These are phyloP conservation scores for Acropternis orthonyx DNA, from an alignment of 2,797 vertebrate species.

Conservation along the genomic window DNA sequence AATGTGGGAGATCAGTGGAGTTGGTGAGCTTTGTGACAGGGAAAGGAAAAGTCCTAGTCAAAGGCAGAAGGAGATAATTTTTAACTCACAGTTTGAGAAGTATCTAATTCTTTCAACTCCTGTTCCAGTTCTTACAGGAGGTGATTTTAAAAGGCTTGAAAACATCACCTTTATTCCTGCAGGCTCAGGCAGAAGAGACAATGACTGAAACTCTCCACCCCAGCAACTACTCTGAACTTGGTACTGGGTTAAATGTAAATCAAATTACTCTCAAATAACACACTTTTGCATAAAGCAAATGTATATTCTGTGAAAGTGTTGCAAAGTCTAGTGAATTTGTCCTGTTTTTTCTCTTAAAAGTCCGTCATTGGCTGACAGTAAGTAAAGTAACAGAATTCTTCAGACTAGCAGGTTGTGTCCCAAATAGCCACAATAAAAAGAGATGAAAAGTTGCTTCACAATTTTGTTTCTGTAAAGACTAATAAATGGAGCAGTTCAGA, in stretches of 20 bases:
- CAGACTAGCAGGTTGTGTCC: not conserved
- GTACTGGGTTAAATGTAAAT: not conserved
- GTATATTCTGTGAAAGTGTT: not conserved
- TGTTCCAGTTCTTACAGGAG: not conserved
- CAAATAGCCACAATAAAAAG: not conserved
- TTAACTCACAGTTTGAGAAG: not conserved
- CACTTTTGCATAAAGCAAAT: not conserved
- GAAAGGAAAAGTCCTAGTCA: not conserved
- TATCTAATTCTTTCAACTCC: not conserved
- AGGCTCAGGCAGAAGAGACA: not conserved
- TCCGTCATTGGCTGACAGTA: not conserved
- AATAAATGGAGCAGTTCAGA: not conserved
- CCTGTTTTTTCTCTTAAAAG: not conserved
- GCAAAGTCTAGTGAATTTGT: not conserved
- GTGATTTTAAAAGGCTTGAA: not conserved
- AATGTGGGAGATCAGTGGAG: not conserved
- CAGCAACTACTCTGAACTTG: not conserved
- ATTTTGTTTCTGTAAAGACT: not conserved
- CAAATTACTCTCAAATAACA: not conserved
- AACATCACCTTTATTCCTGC: not conserved
- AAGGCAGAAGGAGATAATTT: not conserved
- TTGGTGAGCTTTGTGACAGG: not conserved
- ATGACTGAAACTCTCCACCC: not conserved
- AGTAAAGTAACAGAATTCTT: not conserved
- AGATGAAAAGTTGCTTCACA: not conserved